These are phyloP conservation scores for Watsonalla binaria DNA, from an alignment of 2,888 invertebrate species.

Conservation along the genomic window DNA sequence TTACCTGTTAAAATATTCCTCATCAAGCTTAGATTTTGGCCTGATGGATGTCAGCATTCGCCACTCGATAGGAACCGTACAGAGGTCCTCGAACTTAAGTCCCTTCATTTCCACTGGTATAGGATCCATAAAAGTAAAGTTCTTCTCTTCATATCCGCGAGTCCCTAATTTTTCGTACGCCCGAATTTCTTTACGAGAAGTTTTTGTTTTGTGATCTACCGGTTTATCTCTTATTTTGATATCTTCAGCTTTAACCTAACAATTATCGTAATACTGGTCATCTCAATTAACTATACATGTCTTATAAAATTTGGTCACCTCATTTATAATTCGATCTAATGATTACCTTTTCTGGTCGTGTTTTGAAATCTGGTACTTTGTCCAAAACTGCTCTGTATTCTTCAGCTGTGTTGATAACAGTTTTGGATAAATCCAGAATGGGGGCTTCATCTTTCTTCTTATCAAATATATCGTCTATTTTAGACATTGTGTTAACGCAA, in stretches of 20 bases:
- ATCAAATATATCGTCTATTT: slow-evolving; percentile 89
- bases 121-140: slow-evolving; percentile 83
- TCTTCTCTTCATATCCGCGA: slow-evolving; percentile 78
- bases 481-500: slow-evolving; percentile 69
- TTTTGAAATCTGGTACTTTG: slow-evolving; percentile 93
- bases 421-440: slow-evolving; percentile 90
- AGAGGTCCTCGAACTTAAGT: slow-evolving; percentile 86
- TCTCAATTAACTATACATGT: slow-evolving; percentile 5
- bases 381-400: slow-evolving; percentile 90
- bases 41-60: slow-evolving; percentile 93
- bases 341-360: slow-evolving; percentile 89
- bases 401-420: slow-evolving; percentile 86
- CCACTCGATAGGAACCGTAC: slow-evolving; percentile 93
- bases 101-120: slow-evolving; percentile 89
- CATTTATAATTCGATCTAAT: slow-evolving; percentile 10
- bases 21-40: slow-evolving; percentile 90
- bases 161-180: slow-evolving; percentile 81
- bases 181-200: slow-evolving; percentile 84
- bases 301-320: not conserved
- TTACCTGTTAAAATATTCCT: slow-evolving; percentile 90
- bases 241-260: slow-evolving; percentile 85
- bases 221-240: slow-evolving; percentile 84
- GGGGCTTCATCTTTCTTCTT: slow-evolving; percentile 92
- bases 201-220: slow-evolving; percentile 85
- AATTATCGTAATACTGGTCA: slow-evolving; percentile 12